These are phyloP conservation scores for Patella ulyssiponensis DNA, from an alignment of 2,888 invertebrate species.

Conservation along the genomic window DNA sequence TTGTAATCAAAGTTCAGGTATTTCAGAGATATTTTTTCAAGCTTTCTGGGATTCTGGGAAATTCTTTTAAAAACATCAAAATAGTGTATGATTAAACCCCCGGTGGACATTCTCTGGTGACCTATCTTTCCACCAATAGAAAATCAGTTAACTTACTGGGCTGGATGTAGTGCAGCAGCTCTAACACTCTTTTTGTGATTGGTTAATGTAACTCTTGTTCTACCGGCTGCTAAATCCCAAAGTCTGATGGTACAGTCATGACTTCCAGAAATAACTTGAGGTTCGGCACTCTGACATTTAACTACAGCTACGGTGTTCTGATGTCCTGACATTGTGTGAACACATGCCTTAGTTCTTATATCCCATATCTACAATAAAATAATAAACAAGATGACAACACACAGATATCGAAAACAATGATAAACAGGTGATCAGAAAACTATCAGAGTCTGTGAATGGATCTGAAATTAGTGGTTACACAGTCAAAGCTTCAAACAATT, in stretches of 20 bases:
- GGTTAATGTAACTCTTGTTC: constrained; percentile 92
- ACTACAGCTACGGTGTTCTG: constrained; percentile 97
- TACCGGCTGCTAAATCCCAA: constrained; percentile 98
- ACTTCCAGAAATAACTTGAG: constrained; percentile 88
- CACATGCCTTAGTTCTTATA: constrained; percentile 98
- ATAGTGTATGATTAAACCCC: too few species aligned
- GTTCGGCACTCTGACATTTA: constrained; percentile 92
- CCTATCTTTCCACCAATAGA: neutral
- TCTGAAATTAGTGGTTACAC: too few species aligned
- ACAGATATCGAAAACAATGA: too few species aligned
- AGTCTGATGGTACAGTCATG: constrained; percentile 97
- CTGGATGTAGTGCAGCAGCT: constrained; percentile 76
- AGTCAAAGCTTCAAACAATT: too few species aligned
- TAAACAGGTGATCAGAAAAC: too few species aligned
- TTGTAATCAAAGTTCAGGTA: too few species aligned
- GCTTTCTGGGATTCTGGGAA: too few species aligned
- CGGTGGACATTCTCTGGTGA: too few species aligned
- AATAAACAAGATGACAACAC: neutral
- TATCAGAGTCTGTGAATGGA: too few species aligned
- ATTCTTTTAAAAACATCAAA: too few species aligned
- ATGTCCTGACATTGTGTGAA: constrained; percentile 95
- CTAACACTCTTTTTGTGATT: constrained; percentile 95
- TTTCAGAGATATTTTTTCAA: too few species aligned
- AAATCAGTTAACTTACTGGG: constrained; percentile 72
- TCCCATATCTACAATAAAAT: constrained; percentile 85